Evolutionary conservation across 1,140 invertebrate species (phyloP).

Genomic region (Ephestia elutella): DNA sequence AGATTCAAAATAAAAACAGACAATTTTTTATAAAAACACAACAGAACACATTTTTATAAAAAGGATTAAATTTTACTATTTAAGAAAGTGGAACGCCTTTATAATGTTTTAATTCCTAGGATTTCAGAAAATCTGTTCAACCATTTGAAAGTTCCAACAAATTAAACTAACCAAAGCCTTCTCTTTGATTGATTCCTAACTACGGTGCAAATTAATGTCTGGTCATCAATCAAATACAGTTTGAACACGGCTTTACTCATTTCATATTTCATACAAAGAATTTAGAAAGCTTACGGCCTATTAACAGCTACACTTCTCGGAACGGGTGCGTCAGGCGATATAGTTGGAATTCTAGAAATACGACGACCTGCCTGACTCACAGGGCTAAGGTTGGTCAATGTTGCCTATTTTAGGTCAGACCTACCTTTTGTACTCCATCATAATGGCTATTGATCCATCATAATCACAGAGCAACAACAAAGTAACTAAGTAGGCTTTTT

Average conservation of each 20-base stretch:
- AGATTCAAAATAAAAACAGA: too few relatives aligned
- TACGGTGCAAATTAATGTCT: background rate
- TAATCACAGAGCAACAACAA: background rate
- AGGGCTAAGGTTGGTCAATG: background rate
- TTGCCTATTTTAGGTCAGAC: constrained; percentile 1
- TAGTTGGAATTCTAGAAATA: background rate
- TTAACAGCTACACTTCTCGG: background rate
- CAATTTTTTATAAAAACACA: too few relatives aligned
- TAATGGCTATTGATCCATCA: background rate
- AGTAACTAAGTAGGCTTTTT: too few relatives aligned
- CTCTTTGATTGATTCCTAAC: too few relatives aligned
- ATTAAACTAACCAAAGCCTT: too few relatives aligned
- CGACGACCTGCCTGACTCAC: constrained; percentile 1
- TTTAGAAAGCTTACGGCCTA: constrained; percentile 1
- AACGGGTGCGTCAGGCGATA: constrained; percentile 1
- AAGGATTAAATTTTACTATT: too few relatives aligned
- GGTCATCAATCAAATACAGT: background rate
- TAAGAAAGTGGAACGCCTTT: too few relatives aligned
- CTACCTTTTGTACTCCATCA: background rate
- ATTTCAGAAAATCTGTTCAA: too few relatives aligned
- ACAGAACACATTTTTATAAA: too few relatives aligned
- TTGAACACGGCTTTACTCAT: background rate
- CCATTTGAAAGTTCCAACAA: too few relatives aligned
- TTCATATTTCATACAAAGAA: background rate
- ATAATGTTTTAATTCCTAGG: too few relatives aligned